These are phyloP conservation scores for Pedetes capensis DNA, from an alignment of 2,113 vertebrate genomes.

Conservation along the genomic window DNA sequence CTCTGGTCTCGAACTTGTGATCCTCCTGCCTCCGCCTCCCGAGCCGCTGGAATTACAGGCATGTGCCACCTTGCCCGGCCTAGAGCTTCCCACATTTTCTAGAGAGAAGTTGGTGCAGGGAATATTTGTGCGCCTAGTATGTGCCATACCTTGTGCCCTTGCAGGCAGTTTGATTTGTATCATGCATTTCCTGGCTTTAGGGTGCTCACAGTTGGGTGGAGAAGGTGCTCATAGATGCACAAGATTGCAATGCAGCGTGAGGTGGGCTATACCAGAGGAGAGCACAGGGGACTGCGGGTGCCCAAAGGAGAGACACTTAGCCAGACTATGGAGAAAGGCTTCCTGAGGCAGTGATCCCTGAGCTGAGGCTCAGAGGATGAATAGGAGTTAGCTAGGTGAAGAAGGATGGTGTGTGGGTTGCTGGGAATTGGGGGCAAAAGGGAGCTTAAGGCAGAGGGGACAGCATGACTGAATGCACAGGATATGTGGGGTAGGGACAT, in stretches of 20 bases:
- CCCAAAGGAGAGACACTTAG: background rate
- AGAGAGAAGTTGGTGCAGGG: background rate
- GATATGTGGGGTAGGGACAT: background rate
- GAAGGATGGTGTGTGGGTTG: background rate
- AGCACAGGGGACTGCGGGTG: background rate
- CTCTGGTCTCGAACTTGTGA: too few species aligned
- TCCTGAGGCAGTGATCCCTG: conserved; percentile 15
- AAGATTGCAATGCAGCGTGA: background rate
- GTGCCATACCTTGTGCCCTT: background rate
- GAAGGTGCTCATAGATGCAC: background rate
- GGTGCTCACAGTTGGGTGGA: background rate
- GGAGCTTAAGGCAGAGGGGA: background rate
- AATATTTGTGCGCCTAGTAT: background rate
- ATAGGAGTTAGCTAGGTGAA: background rate
- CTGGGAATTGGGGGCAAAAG: background rate
- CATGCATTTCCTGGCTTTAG: background rate
- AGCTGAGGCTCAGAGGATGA: background rate
- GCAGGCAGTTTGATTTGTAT: background rate
- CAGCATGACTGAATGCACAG: background rate
- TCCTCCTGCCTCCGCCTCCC: too few species aligned
- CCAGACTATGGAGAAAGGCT: background rate
- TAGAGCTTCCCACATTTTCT: background rate
- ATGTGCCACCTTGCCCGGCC: too few species aligned
- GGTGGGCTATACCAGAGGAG: background rate
- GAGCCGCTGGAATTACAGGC: too few species aligned